phyloP scores from a whole-genome alignment of 1,140 invertebrate genomes.

The Pomacea maculata region DNA sequence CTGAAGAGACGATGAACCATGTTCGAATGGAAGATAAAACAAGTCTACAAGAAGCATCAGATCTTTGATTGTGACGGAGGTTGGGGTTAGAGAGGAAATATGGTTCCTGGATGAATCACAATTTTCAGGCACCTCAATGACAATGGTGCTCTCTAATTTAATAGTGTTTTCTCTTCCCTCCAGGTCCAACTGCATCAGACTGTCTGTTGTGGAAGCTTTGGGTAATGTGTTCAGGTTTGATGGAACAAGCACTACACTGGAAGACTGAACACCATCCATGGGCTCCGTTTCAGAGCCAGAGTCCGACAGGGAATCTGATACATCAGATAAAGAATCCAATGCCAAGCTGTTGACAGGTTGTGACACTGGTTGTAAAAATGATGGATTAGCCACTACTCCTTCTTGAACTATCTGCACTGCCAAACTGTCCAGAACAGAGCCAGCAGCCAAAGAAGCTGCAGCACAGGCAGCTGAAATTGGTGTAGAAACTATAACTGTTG shows the following conservation, averaged over 20 bases:
- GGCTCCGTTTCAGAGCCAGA: slow-evolving; percentile 11
- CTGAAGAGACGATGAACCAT: slow-evolving; percentile 86
- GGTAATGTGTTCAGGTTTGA: slow-evolving; percentile 3
- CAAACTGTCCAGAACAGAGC: neutral
- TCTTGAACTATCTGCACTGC: neutral
- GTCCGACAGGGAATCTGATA: slow-evolving; percentile 7
- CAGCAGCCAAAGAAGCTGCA: neutral
- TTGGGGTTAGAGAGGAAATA: too few species aligned
- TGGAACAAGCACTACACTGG: neutral
- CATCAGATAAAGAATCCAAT: slow-evolving; percentile 3
- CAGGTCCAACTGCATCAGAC: slow-evolving; percentile 41
- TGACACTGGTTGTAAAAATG: slow-evolving; percentile 8
- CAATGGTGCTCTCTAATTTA: neutral
- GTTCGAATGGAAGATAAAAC: slow-evolving; percentile 97
- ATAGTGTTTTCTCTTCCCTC: slow-evolving; percentile 6
- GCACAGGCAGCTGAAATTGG: neutral
- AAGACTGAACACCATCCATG: slow-evolving; percentile 19
- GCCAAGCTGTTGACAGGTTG: slow-evolving; percentile 14
- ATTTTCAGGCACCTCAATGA: too few species aligned
- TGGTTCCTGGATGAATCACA: too few species aligned
- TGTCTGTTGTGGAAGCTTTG: slow-evolving; percentile 29
- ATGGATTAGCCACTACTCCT: neutral
- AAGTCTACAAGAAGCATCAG: slow-evolving; percentile 88
- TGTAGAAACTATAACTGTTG: neutral
- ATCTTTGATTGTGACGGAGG: slow-evolving; percentile 72